Percentiles rank a stretch among this genome's conserved stretches.
Conservation (phyloP, 2,113 vertebrate species). For the Eudyptes chrysolophus region DNA sequence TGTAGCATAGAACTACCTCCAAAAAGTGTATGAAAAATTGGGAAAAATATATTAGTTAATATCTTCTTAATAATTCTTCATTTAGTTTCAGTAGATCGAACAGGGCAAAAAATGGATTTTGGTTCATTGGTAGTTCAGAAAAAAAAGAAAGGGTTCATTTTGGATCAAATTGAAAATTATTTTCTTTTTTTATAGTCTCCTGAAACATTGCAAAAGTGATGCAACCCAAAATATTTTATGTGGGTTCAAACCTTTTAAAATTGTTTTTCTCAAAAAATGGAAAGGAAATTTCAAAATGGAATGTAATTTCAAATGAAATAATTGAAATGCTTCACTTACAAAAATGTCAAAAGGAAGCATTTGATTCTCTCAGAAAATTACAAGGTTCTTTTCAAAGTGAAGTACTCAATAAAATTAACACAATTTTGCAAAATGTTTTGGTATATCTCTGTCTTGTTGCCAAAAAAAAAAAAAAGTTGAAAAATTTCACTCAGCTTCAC, state of each 20-base stretch:
- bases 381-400: background rate
- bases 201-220: slow-evolving; percentile 5
- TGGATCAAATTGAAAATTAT: background rate
- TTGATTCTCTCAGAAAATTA: background rate
- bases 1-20: background rate
- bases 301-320: slow-evolving; percentile 21
- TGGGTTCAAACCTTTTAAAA: slow-evolving; percentile 34
- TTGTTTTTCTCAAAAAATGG: background rate
- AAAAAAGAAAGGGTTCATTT: background rate
- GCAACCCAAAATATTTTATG: slow-evolving; percentile 33
- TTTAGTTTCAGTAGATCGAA: background rate
- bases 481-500: background rate
- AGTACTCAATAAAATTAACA: background rate
- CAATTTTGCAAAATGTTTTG: background rate
- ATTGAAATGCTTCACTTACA: slow-evolving; percentile 19
- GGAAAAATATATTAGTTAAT: background rate
- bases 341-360: slow-evolving; percentile 6
- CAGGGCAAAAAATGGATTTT: background rate
- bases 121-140: background rate
- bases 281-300: slow-evolving; percentile 47
- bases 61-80: background rate
- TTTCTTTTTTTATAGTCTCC: slow-evolving; percentile 2
- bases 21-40: background rate
- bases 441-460: background rate
- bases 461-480: background rate